Conservation (phyloP, 1,140 invertebrate genomes). For the Nasonia giraulti region DNA sequence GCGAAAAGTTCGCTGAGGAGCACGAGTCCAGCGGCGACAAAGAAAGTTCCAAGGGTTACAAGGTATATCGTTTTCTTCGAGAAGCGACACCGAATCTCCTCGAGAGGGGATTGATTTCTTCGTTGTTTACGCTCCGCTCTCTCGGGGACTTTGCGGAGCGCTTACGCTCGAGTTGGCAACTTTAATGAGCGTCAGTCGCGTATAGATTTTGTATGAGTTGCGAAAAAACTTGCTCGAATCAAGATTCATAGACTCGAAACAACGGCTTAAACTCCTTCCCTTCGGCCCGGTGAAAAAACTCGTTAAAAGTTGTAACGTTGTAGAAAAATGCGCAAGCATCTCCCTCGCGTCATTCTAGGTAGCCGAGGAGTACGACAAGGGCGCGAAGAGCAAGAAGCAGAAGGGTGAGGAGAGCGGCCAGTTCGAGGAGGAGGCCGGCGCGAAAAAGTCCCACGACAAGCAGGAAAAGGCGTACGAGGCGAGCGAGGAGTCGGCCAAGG, state of each 20-base stretch:
- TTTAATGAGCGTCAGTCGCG: background rate
- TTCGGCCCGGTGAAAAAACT: too few relatives aligned
- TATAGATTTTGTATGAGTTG: background rate
- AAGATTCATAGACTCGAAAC: background rate
- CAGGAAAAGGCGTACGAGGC: slow-evolving; percentile 71
- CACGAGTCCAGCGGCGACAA: slow-evolving; percentile 22
- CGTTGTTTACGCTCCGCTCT: background rate
- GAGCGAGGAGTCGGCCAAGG: slow-evolving; percentile 73
- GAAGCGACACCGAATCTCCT: background rate
- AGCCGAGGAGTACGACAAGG: slow-evolving; percentile 75
- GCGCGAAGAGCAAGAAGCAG: slow-evolving; percentile 75
- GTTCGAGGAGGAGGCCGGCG: slow-evolving; percentile 72
- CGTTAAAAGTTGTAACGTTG: too few relatives aligned
- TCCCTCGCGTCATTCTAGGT: background rate
- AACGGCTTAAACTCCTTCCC: too few relatives aligned
- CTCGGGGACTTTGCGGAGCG: background rate
- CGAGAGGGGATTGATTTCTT: background rate
- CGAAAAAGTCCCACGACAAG: slow-evolving; percentile 76
- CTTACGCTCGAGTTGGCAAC: background rate
- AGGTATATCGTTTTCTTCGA: slow-evolving; percentile 21
- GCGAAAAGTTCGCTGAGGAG: slow-evolving; percentile 8
- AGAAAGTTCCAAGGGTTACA: slow-evolving; percentile 30
- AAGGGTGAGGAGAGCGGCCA: slow-evolving; percentile 74
- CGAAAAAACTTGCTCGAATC: background rate
- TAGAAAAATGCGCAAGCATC: too few relatives aligned